These are phyloP conservation scores for Desmodus rotundus DNA, from an alignment of 2,113 vertebrate genomes.

Conservation along the genomic window DNA sequence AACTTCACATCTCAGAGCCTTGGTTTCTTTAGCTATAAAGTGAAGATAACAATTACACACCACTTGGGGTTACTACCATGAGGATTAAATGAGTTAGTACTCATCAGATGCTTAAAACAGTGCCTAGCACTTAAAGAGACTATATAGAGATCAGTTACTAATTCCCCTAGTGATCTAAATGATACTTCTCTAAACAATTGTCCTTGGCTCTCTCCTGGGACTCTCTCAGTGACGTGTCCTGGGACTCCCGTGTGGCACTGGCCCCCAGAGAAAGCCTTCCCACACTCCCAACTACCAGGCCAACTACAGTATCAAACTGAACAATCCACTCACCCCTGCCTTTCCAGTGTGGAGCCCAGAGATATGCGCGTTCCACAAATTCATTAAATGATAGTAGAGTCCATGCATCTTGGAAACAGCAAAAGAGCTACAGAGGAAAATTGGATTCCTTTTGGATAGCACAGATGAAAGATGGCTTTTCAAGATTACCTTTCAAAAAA, in stretches of 20 bases:
- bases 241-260: background rate
- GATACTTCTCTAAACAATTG: background rate
- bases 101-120: background rate
- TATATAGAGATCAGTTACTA: background rate
- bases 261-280: background rate
- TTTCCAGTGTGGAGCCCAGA: background rate
- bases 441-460: background rate
- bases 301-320: background rate
- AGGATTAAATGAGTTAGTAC: background rate
- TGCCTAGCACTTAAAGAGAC: background rate
- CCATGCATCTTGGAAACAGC: background rate
- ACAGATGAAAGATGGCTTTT: background rate
- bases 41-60: background rate
- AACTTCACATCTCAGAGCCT: background rate
- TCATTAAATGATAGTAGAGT: background rate
- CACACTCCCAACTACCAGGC: background rate
- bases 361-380: background rate
- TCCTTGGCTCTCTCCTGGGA: background rate
- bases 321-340: background rate
- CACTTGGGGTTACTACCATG: background rate
- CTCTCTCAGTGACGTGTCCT: background rate
- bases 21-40: background rate
- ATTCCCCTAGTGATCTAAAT: background rate
- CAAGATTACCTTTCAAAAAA: background rate
- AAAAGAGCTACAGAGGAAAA: background rate